Percentiles rank a stretch among this genome's conserved stretches.
Conservation (phyloP, 2,797 vertebrate genomes). For the Pangasius sanitwongsei region DNA sequence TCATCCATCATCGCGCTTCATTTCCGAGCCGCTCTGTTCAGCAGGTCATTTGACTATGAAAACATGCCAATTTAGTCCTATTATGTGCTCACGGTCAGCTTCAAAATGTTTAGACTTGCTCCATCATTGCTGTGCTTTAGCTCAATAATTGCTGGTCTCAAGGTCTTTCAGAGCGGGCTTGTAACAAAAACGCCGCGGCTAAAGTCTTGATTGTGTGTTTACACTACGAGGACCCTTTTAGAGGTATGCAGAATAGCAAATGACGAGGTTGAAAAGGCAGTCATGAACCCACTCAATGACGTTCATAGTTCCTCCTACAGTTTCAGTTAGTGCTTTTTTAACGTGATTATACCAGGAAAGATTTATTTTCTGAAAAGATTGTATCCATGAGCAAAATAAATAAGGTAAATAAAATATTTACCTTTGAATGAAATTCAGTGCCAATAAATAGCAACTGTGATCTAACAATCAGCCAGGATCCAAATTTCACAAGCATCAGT, state of each 20-base stretch:
- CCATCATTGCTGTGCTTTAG: constrained; percentile 57
- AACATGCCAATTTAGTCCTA: constrained; percentile 68
- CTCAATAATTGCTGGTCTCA: constrained; percentile 59
- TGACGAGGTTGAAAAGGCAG: neutral
- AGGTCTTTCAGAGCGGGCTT: constrained; percentile 48
- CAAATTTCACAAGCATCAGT: neutral
- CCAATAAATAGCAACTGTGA: no score
- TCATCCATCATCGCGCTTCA: constrained; percentile 67
- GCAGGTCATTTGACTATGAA: constrained; percentile 66
- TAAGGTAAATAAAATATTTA: neutral
- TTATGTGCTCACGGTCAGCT: constrained; percentile 62
- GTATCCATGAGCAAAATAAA: neutral
- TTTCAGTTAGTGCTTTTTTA: neutral
- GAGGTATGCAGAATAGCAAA: constrained; percentile 10
- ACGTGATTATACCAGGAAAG: neutral
- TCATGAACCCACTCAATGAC: neutral
- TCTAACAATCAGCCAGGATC: neutral
- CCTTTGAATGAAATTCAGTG: neutral
- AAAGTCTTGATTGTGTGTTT: constrained; percentile 62
- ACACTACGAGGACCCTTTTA: constrained; percentile 49
- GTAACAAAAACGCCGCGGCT: constrained; percentile 26
- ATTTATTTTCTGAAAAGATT: neutral
- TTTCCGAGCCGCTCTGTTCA: constrained; percentile 60
- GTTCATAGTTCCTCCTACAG: neutral
- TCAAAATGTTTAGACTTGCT: constrained; percentile 60